phyloP scores from a whole-genome alignment of 2,888 invertebrate genomes.

The Eilema depressum region DNA sequence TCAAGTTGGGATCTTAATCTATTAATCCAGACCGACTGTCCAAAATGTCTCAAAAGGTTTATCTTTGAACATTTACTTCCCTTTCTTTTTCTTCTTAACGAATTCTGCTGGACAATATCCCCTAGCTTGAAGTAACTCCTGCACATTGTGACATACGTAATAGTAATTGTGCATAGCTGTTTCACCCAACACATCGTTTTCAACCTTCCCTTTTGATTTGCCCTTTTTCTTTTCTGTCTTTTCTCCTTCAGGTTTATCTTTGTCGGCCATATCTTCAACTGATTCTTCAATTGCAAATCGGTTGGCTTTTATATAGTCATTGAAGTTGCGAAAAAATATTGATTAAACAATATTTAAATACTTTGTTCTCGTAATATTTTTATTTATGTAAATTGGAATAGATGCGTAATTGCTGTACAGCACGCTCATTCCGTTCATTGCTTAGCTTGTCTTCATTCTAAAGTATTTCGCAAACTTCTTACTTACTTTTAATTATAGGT shows the following conservation, averaged over 20 bases:
- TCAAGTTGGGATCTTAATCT: neutral
- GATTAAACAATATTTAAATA: neutral
- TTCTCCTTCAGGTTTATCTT: constrained; percentile 75
- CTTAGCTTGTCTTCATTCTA: neutral
- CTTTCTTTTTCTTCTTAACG: constrained; percentile 95
- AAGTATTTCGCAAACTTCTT: neutral
- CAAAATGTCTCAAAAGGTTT: no score
- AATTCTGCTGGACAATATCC: constrained; percentile 97
- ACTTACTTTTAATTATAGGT: neutral
- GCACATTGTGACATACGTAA: constrained; percentile 96
- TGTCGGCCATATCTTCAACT: constrained; percentile 64
- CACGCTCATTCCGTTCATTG: neutral
- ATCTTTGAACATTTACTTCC: constrained; percentile 69
- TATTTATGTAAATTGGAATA: neutral
- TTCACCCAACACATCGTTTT: constrained; percentile 94
- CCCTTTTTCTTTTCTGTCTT: constrained; percentile 85
- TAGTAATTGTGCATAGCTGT: constrained; percentile 98
- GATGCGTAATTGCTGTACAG: neutral
- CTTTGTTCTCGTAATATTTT: neutral
- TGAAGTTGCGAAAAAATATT: neutral
- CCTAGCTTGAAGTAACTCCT: constrained; percentile 93
- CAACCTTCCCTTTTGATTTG: constrained; percentile 89
- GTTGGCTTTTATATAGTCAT: constrained; percentile 23
- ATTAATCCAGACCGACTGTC: neutral
- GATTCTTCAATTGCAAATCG: constrained; percentile 18